A percentile compares a stretch with the other conserved stretches of the same genome.
Evolutionary conservation across 2,888 invertebrate genomes (phyloP).

Genomic region (Melolontha melolontha): DNA sequence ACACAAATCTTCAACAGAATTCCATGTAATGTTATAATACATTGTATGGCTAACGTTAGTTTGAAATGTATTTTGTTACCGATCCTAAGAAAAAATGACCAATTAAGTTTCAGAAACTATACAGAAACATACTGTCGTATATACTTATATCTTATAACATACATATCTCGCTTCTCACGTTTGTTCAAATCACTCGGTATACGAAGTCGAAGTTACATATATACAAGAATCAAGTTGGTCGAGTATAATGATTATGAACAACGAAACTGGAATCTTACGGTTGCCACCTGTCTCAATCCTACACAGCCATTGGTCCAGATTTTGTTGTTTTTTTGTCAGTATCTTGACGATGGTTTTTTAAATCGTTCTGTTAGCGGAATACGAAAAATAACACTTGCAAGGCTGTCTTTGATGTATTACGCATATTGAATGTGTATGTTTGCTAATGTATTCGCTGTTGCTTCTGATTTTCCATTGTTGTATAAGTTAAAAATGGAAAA

Average conservation of each 20-base stretch:
- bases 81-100: constrained; percentile 8
- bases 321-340: constrained; percentile 58
- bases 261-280: constrained; percentile 62
- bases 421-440: not conserved
- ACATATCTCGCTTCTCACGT: constrained; percentile 1
- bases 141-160: not conserved
- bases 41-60: too few species aligned
- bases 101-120: constrained; percentile 18
- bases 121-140: constrained; percentile 1
- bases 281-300: constrained; percentile 64
- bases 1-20: constrained; percentile 8
- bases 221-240: constrained; percentile 49
- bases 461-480: constrained; percentile 2
- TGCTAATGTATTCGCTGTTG: not conserved
- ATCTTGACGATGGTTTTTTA: constrained; percentile 44
- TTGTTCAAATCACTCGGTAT: constrained; percentile 25
- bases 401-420: constrained; percentile 11
- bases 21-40: too few species aligned
- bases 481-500: not conserved
- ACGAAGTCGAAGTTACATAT: not conserved
- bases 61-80: not conserved
- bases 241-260: constrained; percentile 59
- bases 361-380: constrained; percentile 44
- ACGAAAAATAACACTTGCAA: constrained; percentile 40
- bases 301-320: constrained; percentile 63